phyloP scores from a whole-genome alignment of 2,888 invertebrate species.

The Ethmia dodecea region DNA sequence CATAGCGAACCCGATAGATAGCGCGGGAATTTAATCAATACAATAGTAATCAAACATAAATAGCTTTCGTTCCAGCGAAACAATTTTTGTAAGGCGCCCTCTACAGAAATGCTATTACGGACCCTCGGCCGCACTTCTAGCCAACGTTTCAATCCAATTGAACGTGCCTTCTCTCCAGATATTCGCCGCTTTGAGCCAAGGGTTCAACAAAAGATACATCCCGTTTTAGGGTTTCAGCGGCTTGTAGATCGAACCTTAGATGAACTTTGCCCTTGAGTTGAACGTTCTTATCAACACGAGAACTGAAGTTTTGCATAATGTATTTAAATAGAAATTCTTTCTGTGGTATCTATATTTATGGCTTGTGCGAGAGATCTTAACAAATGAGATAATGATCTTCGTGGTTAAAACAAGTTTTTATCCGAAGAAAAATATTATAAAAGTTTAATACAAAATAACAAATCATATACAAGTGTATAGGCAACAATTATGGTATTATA shows the following conservation, averaged over 20 bases:
- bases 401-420: too few relatives aligned
- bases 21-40: slow-evolving; percentile 44
- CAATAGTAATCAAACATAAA: slow-evolving; percentile 56
- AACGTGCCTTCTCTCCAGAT: slow-evolving; percentile 43
- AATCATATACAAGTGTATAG: too few relatives aligned
- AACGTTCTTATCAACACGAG: too few relatives aligned
- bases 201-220: slow-evolving; percentile 41
- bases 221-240: slow-evolving; percentile 32
- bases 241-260: not conserved
- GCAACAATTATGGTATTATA: too few relatives aligned
- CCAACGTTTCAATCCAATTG: slow-evolving; percentile 61
- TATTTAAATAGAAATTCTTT: too few relatives aligned
- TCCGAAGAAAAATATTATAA: too few relatives aligned
- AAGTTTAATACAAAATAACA: too few relatives aligned
- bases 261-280: too few relatives aligned
- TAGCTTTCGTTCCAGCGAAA: slow-evolving; percentile 49
- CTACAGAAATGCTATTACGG: slow-evolving; percentile 64
- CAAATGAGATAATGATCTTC: too few relatives aligned
- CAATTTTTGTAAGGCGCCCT: slow-evolving; percentile 50
- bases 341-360: too few relatives aligned
- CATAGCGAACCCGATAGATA: slow-evolving; percentile 8
- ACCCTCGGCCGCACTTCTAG: slow-evolving; percentile 45
- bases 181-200: slow-evolving; percentile 38
- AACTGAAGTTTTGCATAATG: too few relatives aligned
- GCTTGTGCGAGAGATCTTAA: too few relatives aligned